A percentile compares a stretch with the other conserved stretches of the same genome.
These are phyloP conservation scores for Lasioglossum lativentre DNA, from an alignment of 2,888 invertebrate species.

Conservation along the genomic window DNA sequence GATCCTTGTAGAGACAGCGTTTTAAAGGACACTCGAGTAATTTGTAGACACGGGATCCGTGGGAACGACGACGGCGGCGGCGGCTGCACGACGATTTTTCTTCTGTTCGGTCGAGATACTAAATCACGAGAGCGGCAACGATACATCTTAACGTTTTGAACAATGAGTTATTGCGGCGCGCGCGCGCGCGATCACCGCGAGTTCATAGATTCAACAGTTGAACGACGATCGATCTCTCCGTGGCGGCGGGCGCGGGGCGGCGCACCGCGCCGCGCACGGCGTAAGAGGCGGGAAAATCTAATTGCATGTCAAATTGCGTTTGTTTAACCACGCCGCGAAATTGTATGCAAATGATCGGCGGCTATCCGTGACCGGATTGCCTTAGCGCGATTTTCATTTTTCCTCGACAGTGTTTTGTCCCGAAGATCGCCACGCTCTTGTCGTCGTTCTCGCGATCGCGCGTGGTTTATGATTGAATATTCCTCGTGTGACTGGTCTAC, in stretches of 20 bases:
- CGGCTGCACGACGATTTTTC: not conserved
- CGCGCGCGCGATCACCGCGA: not conserved
- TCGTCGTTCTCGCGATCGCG: not conserved
- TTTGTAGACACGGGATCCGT: constrained; percentile 11
- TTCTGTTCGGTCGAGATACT: constrained; percentile 33
- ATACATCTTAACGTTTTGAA: constrained; percentile 9
- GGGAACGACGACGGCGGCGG: not conserved
- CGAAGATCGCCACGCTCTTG: not conserved
- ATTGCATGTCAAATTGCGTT: constrained; percentile 37
- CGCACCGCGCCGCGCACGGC: not conserved
- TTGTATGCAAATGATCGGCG: constrained; percentile 37
- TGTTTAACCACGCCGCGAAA: constrained; percentile 33
- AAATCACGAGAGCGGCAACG: constrained; percentile 42
- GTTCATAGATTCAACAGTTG: constrained; percentile 1
- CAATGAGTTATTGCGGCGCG: constrained; percentile 24
- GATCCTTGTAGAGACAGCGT: not conserved
- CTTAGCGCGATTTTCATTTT: constrained; percentile 6
- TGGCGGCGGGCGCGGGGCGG: no score
- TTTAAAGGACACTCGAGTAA: constrained; percentile 1
- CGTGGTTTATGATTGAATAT: constrained; percentile 4
- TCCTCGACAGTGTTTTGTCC: not conserved
- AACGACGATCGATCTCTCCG: constrained; percentile 1
- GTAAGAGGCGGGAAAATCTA: constrained; percentile 35
- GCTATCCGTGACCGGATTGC: constrained; percentile 31
- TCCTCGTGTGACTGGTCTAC: not conserved